A percentile compares a stretch with the other conserved stretches of the same genome.
These are phyloP conservation scores for Drosophila elegans DNA, from an alignment of 1,140 invertebrate genomes.

Conservation along the genomic window DNA sequence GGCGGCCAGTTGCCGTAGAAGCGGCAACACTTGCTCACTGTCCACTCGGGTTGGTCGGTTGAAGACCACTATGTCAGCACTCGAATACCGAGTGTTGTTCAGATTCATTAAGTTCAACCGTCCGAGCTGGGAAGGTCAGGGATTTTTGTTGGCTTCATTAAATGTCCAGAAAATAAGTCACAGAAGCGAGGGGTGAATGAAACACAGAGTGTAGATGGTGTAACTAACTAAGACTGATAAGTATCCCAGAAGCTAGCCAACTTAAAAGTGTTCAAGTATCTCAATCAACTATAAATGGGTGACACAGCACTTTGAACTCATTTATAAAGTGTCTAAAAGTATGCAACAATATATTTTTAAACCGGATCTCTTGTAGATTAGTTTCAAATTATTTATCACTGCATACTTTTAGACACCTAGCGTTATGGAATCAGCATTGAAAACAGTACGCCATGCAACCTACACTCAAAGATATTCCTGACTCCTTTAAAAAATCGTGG, in stretches of 20 bases:
- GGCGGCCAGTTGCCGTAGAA: conserved; percentile 91
- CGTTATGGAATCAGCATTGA: no score
- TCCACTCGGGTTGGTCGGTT: conserved; percentile 94
- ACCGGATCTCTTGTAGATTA: no score
- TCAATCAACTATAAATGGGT: neutral
- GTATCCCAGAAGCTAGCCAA: conserved; percentile 4
- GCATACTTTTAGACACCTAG: no score
- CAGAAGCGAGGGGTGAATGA: conserved; percentile 83
- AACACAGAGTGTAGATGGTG: conserved; percentile 28
- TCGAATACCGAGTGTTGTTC: conserved; percentile 91
- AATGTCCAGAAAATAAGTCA: conserved; percentile 14
- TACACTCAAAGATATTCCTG: conserved; percentile 79
- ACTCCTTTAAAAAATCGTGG: conserved; percentile 93
- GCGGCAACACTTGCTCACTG: conserved; percentile 87
- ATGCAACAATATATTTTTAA: no score
- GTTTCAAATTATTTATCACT: no score
- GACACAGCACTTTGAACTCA: no score
- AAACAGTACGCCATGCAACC: conserved; percentile 19
- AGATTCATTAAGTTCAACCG: conserved; percentile 84
- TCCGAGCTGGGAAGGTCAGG: conserved; percentile 44
- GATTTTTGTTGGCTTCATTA: conserved; percentile 10
- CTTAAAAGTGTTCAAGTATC: conserved; percentile 31
- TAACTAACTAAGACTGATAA: neutral
- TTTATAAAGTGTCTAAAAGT: no score
- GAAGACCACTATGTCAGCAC: conserved; percentile 92